Evolutionary conservation across 2,113 vertebrate genomes (phyloP).

Genomic region (Harpagus bidentatus): DNA sequence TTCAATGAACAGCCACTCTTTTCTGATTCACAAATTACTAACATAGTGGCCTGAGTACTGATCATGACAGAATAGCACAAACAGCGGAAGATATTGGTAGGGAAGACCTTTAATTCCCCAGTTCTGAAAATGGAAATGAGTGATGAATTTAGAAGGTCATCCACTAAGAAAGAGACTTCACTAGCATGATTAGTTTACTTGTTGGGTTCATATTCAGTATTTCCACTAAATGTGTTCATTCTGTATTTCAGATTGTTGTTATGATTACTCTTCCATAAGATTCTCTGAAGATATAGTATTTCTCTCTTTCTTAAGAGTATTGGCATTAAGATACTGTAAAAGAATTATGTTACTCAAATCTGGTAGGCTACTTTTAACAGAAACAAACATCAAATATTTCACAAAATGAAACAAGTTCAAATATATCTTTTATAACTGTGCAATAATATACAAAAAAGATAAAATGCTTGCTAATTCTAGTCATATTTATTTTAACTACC

Average conservation of each 20-base stretch:
- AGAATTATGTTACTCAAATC: not conserved
- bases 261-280: not conserved
- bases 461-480: not conserved
- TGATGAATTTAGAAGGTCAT: not conserved
- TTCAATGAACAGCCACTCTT: not conserved
- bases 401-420: not conserved
- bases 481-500: conserved; percentile 38
- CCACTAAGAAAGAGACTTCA: not conserved
- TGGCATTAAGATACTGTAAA: conserved; percentile 1
- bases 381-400: not conserved
- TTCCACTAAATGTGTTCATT: not conserved
- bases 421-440: not conserved
- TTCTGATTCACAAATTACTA: not conserved
- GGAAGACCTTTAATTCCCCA: not conserved
- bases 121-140: not conserved
- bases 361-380: not conserved
- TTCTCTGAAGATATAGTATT: not conserved
- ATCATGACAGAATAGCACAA: not conserved
- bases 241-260: not conserved
- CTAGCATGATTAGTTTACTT: not conserved
- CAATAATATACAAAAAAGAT: conserved; percentile 14
- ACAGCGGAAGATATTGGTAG: not conserved
- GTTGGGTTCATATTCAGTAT: not conserved
- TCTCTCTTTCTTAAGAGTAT: not conserved
- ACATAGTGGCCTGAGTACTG: not conserved